Conservation (phyloP, 2,113 vertebrate genomes). For the Scolopax mira region DNA sequence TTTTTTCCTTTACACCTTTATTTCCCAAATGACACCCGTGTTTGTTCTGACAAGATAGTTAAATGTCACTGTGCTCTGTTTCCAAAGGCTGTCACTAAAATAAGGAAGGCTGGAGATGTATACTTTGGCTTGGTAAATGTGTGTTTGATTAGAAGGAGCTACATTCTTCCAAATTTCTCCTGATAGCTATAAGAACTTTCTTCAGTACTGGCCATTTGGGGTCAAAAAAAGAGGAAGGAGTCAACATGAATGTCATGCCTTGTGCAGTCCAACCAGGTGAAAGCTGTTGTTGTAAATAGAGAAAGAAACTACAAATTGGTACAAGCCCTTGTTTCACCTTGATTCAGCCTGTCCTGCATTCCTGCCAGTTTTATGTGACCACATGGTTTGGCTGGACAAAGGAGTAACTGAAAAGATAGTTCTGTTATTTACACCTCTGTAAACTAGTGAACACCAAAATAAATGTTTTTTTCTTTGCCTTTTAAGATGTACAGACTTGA, state of each 20-base stretch:
- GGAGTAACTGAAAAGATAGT: background rate
- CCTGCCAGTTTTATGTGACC: background rate
- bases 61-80: background rate
- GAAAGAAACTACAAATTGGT: background rate
- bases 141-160: background rate
- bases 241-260: background rate
- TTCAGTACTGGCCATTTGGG: background rate
- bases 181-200: background rate
- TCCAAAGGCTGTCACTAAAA: background rate
- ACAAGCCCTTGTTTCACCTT: background rate
- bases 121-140: background rate
- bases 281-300: background rate
- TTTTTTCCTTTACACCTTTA: background rate
- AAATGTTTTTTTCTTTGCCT: background rate
- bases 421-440: background rate
- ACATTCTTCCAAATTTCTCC: background rate
- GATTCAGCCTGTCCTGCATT: background rate
- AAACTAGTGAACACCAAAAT: background rate
- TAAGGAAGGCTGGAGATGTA: background rate
- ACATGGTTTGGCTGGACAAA: background rate
- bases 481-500: background rate
- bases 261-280: background rate
- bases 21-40: background rate
- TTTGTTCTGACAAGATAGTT: background rate
- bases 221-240: background rate